phyloP scores from a whole-genome alignment of 2,888 invertebrate species.

The Oegoconia quadripuncta region DNA sequence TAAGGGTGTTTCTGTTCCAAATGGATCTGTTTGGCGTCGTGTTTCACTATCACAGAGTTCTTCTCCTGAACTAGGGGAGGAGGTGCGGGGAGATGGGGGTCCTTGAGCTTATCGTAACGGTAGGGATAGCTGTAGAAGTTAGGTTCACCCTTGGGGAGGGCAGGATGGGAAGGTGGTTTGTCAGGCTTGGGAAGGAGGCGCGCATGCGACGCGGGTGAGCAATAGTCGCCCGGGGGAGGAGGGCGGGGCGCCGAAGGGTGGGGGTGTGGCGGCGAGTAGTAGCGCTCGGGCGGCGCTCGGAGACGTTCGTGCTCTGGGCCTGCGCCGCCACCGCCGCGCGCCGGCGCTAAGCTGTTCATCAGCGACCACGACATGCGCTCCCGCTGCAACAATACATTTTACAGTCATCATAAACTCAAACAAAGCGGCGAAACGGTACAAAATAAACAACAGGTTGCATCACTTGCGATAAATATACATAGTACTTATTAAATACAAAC shows the following conservation, averaged over 20 bases:
- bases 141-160: conserved; percentile 82
- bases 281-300: conserved; percentile 37
- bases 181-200: conserved; percentile 56
- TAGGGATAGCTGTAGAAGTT: conserved; percentile 84
- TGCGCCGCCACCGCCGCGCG: conserved; percentile 44
- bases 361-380: conserved; percentile 79
- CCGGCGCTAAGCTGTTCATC: conserved; percentile 73
- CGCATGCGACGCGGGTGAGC: conserved; percentile 45
- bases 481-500: conserved; percentile 50
- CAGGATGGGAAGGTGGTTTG: conserved; percentile 49
- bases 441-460: too few relatives aligned
- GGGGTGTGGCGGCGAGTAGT: conserved; percentile 42
- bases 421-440: too few relatives aligned
- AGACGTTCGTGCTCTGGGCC: conserved; percentile 38
- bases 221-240: conserved; percentile 36
- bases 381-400: conserved; percentile 68
- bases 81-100: conserved; percentile 82
- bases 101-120: conserved; percentile 82
- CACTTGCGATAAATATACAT: neutral
- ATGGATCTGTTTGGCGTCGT: conserved; percentile 83
- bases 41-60: conserved; percentile 89
- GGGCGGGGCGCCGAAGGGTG: conserved; percentile 41
- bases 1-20: conserved; percentile 79
- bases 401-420: too few relatives aligned
- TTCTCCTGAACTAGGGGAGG: conserved; percentile 85